Evolutionary conservation across 2,113 vertebrate genomes (phyloP).

Genomic region (Dermatemys mawii): DNA sequence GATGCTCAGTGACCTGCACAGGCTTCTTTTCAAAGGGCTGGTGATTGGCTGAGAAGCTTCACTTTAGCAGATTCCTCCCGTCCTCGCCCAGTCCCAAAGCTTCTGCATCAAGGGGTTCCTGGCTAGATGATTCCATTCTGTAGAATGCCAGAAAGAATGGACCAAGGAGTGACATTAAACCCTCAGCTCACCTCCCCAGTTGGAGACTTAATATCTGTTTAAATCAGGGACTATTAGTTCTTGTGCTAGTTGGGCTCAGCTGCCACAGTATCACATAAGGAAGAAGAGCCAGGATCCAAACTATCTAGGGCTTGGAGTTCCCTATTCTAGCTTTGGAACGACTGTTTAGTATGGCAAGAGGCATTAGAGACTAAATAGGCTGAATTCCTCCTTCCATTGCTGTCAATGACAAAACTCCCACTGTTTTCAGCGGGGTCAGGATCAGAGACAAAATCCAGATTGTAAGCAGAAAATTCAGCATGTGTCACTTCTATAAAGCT

Average conservation of each 20-base stretch:
- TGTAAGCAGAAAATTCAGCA: not conserved
- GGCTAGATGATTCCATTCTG: not conserved
- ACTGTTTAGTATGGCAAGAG: not conserved
- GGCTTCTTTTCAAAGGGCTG: not conserved
- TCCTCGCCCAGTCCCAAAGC: not conserved
- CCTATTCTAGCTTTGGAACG: not conserved
- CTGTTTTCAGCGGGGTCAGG: constrained; percentile 1
- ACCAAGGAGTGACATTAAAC: not conserved
- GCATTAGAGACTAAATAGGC: not conserved
- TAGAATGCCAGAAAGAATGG: not conserved
- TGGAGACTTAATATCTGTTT: not conserved
- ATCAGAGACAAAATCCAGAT: not conserved
- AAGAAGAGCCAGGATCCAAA: not conserved
- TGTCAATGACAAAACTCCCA: not conserved
- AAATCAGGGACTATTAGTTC: not conserved
- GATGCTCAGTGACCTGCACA: not conserved
- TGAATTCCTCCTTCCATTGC: not conserved
- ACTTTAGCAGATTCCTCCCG: not conserved
- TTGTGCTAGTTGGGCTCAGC: not conserved
- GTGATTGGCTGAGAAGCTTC: not conserved
- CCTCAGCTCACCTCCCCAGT: not conserved
- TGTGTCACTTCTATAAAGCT: constrained; percentile 12
- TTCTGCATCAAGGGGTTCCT: not conserved
- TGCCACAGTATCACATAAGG: not conserved
- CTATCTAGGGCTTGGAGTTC: not conserved